Evolutionary conservation across 2,888 invertebrate genomes (phyloP), one percentile per base, ranked within the genome.

Genomic region (Coenonympha glycerion): DNA sequence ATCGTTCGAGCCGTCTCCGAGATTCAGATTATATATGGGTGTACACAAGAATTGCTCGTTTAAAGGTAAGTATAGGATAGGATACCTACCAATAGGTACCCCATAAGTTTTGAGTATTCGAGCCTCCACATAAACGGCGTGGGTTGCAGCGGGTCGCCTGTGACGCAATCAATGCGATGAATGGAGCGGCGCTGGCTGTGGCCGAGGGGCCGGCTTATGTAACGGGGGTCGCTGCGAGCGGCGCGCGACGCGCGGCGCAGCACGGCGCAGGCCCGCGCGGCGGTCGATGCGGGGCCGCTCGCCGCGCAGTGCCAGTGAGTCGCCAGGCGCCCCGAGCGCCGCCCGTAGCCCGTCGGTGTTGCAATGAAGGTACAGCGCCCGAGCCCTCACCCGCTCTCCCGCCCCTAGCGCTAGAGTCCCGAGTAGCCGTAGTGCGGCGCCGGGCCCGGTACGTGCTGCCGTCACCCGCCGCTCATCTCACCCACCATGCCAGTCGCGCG

Each of bases 361-460:
- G 84, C 83, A 72, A 86, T 86, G 86, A 82, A 86, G 86, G 86
- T 86, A 86, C 65, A 73, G 71, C 69, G 66, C 64, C 69, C 73
- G 5, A 13, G 39, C 75, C 31, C 31, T 69, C 68, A 66, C 67
- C 71, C 69, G 69, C 82, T n/a, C n/a, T n/a, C n/a, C n/a, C n/a
- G n/a, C 83, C 80, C 71, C 79, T 83, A 82, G 79, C 73, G 72
- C 70, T 77, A 76, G 76, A 66, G 68, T 68, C n/a, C n/a, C n/a
- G n/a, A n/a, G n/a, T 81, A 79, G 81, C 75, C 69, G 75, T 81
- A 80, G 79, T 78, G 75, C 74, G n/a, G n/a, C 73, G 70, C 68
- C 64, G 66, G 64, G 61, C 73, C 71, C 73, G 80, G 31, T 31
- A 31, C 31, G 31, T 31, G 31, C 15, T 31, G 15, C 36, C 19